Evolutionary conservation across 2,113 vertebrate genomes (phyloP), one percentile per base, ranked within the genome.

Genomic region (Phoxinus phoxinus): DNA sequence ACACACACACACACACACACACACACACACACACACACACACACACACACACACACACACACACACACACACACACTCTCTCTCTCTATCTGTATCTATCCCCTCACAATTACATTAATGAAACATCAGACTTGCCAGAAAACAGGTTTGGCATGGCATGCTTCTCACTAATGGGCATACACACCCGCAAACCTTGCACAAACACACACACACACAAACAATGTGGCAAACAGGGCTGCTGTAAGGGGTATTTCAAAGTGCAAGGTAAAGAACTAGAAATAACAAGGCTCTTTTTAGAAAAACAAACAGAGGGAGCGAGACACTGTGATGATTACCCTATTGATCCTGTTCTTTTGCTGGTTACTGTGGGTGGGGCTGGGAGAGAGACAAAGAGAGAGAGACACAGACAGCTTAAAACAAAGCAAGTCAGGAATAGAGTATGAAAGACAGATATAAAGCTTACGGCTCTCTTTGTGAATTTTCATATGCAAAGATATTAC

Each of bases 271-370:
- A 86, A 63, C 58, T 76, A 84, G 79, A 76, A 83, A 37, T 83
- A 88, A 89, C 81, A 86, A 88, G 85, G 48, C 21, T 41, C 74
- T 30, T 41, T 79, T 37, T 86, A 72, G 51, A 84, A 85, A 76
- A 88, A 86, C 83, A 84, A 73, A 84, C 51, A 77, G 51, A 41
- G 83, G 79, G 81, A 44, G 9, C 15, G 67, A 86, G 80, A 86
- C 78, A 86, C 84, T 83, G 72, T 83, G 73, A 85, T 85, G 48
- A 84, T 83, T 83, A 83, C 7, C 48, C 51, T 83, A 83, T 83
- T 58, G 81, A 73, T 83, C 51, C 30, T 72, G 67, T 83, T 30
- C 48, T 72, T 83, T 58, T 41, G 85, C 78, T 81, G 27, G 79
- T 80, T 74, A 67, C 37, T 11, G 51, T 71, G 27, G 46, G 74